phyloP scores from a whole-genome alignment of 2,113 vertebrate genomes.

The Andinoacara biseriatus region DNA sequence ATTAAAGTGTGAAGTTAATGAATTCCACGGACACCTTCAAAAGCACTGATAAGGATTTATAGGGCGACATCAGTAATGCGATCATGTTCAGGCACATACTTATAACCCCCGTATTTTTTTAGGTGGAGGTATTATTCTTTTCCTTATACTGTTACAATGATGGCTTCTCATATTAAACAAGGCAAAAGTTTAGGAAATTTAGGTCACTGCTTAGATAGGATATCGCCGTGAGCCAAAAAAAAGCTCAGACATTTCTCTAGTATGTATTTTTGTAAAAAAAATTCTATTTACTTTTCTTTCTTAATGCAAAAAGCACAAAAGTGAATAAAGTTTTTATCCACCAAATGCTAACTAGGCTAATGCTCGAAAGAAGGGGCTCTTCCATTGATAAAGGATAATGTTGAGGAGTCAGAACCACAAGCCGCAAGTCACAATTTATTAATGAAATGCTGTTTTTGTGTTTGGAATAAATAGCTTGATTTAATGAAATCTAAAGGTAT shows the following conservation, averaged over 20 bases:
- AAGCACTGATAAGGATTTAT: background rate
- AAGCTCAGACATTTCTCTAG: background rate
- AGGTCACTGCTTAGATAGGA: background rate
- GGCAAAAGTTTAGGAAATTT: background rate
- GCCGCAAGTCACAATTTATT: background rate
- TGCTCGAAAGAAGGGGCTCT: background rate
- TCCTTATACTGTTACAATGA: background rate
- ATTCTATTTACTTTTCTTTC: background rate
- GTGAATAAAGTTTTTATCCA: background rate
- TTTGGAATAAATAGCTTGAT: background rate
- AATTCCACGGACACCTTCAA: conserved; percentile 15
- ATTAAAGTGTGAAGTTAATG: conserved; percentile 35
- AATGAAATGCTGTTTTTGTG: background rate
- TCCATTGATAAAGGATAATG: background rate
- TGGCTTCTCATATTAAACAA: background rate
- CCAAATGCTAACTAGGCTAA: background rate
- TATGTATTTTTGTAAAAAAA: background rate
- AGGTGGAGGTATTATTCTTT: background rate
- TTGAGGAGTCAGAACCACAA: background rate
- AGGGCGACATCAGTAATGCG: background rate
- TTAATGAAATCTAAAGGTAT: background rate
- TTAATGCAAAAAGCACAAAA: background rate
- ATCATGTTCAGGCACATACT: background rate
- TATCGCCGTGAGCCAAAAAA: background rate
- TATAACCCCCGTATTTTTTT: background rate